Conservation (phyloP, 2,888 invertebrate species). For the Vesta saturnalis region DNA sequence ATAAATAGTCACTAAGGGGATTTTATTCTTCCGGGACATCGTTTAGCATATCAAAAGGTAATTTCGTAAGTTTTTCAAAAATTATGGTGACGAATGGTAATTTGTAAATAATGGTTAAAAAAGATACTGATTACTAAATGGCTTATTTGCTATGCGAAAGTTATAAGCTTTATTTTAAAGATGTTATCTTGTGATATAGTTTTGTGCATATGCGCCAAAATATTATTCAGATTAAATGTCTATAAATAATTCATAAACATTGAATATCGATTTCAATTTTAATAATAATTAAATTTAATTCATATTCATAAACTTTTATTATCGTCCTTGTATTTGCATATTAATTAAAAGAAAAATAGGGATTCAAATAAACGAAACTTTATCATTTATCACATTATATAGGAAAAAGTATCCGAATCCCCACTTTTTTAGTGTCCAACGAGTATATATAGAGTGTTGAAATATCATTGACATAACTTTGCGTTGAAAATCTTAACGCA, state of each 20-base stretch:
- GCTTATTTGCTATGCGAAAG: background rate
- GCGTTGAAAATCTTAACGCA: too few species aligned
- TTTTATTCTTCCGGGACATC: constrained; percentile 41
- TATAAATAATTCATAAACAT: constrained; percentile 7
- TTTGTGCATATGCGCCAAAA: background rate
- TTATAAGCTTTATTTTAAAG: too few species aligned
- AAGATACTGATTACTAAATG: constrained; percentile 4
- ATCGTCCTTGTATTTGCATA: background rate
- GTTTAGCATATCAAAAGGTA: constrained; percentile 33
- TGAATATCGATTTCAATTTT: background rate
- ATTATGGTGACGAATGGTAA: constrained; percentile 18
- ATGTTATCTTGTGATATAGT: background rate
- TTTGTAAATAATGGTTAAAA: constrained; percentile 18
- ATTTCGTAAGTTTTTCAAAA: constrained; percentile 14
- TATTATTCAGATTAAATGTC: background rate
- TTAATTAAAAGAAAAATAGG: background rate
- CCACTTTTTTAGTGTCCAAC: too few species aligned
- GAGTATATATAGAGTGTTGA: too few species aligned
- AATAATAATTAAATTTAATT: background rate
- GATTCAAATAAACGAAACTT: too few species aligned
- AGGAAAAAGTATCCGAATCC: too few species aligned
- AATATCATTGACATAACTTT: too few species aligned
- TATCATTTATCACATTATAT: too few species aligned
- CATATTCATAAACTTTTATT: background rate
- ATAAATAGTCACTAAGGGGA: constrained; percentile 47